These are phyloP conservation scores for Dinoponera quadriceps DNA, from an alignment of 1,140 invertebrate genomes.

Conservation along the genomic window DNA sequence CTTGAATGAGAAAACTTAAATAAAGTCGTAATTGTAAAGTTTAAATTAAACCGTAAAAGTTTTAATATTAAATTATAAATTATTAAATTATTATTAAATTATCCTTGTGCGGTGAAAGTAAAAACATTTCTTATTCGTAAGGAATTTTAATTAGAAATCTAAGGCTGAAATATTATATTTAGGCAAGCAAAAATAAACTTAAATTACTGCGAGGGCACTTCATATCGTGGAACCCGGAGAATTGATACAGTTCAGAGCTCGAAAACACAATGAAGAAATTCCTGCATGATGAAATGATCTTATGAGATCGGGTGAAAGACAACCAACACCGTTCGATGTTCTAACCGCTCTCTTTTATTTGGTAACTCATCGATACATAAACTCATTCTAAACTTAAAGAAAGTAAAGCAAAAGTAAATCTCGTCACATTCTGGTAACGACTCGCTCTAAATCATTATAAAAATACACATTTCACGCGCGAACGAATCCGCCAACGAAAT, in stretches of 20 bases:
- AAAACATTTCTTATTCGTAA: background rate
- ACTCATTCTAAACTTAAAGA: constrained; percentile 77
- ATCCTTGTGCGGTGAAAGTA: too few species aligned
- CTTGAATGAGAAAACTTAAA: too few species aligned
- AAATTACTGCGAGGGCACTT: too few species aligned
- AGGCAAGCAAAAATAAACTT: too few species aligned
- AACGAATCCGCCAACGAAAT: constrained; percentile 66
- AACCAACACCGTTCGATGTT: constrained; percentile 55
- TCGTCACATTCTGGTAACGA: constrained; percentile 52
- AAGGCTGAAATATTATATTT: too few species aligned
- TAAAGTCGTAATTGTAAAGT: too few species aligned
- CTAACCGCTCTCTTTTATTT: constrained; percentile 82
- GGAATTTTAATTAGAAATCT: background rate
- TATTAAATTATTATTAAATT: too few species aligned
- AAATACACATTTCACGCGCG: constrained; percentile 82
- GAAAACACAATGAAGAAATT: too few species aligned
- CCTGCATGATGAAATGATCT: background rate
- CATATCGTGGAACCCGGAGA: too few species aligned
- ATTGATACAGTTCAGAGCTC: too few species aligned
- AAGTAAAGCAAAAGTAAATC: constrained; percentile 73
- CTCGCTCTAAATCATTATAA: constrained; percentile 82
- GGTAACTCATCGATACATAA: constrained; percentile 82
- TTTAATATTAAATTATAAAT: too few species aligned
- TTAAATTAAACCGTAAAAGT: too few species aligned
- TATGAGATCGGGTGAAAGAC: constrained; percentile 2